A percentile compares a stretch with the other conserved stretches of the same genome.
phyloP scores from a whole-genome alignment of 2,797 vertebrate genomes.

The Sylvia borin region DNA sequence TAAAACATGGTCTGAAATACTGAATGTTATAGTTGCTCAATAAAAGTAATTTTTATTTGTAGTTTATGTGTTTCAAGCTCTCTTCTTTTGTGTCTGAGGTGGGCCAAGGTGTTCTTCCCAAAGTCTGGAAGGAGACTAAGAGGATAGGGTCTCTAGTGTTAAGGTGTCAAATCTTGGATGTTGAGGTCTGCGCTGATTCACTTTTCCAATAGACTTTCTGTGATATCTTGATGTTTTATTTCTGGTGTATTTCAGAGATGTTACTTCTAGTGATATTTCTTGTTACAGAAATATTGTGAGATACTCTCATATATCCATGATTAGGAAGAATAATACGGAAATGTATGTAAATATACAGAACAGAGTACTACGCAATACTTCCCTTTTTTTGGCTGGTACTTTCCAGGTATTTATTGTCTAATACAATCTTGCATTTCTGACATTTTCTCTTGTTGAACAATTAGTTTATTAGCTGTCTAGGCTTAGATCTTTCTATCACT shows the following conservation, averaged over 20 bases:
- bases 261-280: not conserved
- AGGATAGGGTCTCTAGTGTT: not conserved
- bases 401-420: not conserved
- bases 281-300: not conserved
- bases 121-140: not conserved
- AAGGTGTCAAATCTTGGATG: not conserved
- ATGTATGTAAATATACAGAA: not conserved
- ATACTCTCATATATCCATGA: not conserved
- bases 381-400: not conserved
- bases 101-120: not conserved
- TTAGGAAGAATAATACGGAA: not conserved
- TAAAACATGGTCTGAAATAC: not conserved
- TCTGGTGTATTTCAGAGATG: not conserved
- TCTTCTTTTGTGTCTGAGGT: not conserved
- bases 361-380: not conserved
- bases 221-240: not conserved
- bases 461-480: not conserved
- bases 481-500: not conserved
- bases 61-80: not conserved
- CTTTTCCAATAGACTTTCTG: not conserved
- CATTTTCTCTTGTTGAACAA: not conserved
- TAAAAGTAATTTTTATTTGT: not conserved
- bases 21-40: not conserved
- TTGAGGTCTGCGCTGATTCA: not conserved
- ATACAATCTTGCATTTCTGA: not conserved